Base-by-base conservation (phyloP, 2,113 vertebrate genomes). In the Spea bombifrons region DNA sequence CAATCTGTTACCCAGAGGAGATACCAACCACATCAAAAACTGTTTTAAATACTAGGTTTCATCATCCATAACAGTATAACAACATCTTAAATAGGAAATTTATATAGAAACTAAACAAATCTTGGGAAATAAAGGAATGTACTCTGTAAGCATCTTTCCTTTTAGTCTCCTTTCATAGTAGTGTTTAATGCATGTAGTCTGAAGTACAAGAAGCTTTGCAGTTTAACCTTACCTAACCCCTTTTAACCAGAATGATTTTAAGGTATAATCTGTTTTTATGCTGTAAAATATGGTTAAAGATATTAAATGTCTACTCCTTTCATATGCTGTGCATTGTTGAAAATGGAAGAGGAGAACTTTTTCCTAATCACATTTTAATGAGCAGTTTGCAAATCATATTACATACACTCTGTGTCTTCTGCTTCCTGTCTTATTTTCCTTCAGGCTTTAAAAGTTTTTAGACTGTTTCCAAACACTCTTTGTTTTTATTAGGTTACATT, bases 281-380 rank as follows among this genome's bases (percentile, higher is more conserved):
- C 53, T n/a, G 16, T 48, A 76, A 55, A 76, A 76, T 76, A 52
- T 47, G 15, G 66, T 76, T 69, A 63, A 69, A 16, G 69, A 78
- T 72, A 72, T 72, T 46, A 71, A 66, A 66, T 64, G 69, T 78
- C 76, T 66, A 48, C 64, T 78, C 59, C 61, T 46, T 66, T 43
- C 69, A n/a, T 65, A 52, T 64, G 15, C 63, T 67, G 70, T 73
- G 71, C 77, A 73, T 47, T 67, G 70, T 59, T 66, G 4, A 63
- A 73, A 79, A 73, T 16, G 53, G 75, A 68, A 47, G 53, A 66
- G 6, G 55, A 70, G 73, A 73, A 61, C 52, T 73, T 79, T 71
- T 16, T 79, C 65, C 70, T 79, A 79, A 79, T 79, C 63, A 79
- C 77, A 79, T 66, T 79, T 79, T 79, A 79, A 79, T 79, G 77